Evolutionary conservation across 2,888 invertebrate genomes (phyloP).

Genomic region (Aethes cnicana): DNA sequence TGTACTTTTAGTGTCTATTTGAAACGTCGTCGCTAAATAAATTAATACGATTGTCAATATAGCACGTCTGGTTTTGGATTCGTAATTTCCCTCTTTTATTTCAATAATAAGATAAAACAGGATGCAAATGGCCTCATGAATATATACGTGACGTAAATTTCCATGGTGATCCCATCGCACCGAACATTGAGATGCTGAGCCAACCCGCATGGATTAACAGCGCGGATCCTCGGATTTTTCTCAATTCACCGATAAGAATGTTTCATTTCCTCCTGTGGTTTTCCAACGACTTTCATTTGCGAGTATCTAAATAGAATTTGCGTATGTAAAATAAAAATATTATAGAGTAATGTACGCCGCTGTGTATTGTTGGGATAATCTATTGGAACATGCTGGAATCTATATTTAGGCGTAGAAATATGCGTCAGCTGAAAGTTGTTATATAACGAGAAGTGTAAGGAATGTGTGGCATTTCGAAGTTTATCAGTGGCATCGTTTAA

Average conservation of each 20-base stretch:
- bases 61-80: too few species aligned
- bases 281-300: background rate
- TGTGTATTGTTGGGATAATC: constrained; percentile 7
- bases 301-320: background rate
- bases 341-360: background rate
- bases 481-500: too few species aligned
- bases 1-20: too few species aligned
- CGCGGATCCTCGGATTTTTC: constrained; percentile 2
- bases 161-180: constrained; percentile 1
- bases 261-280: constrained; percentile 4
- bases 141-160: constrained; percentile 18
- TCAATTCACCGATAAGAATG: constrained; percentile 8
- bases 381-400: constrained; percentile 15
- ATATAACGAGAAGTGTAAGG: too few species aligned
- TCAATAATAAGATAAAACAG: background rate
- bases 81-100: too few species aligned
- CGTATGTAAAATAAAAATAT: background rate
- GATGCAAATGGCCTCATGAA: constrained; percentile 18
- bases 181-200: constrained; percentile 14
- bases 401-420: constrained; percentile 19
- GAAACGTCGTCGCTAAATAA: too few species aligned
- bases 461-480: too few species aligned
- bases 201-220: constrained; percentile 7
- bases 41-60: too few species aligned
- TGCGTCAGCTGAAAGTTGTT: too few species aligned